phyloP scores from a whole-genome alignment of 2,888 invertebrate species.

The Mythimna impura region DNA sequence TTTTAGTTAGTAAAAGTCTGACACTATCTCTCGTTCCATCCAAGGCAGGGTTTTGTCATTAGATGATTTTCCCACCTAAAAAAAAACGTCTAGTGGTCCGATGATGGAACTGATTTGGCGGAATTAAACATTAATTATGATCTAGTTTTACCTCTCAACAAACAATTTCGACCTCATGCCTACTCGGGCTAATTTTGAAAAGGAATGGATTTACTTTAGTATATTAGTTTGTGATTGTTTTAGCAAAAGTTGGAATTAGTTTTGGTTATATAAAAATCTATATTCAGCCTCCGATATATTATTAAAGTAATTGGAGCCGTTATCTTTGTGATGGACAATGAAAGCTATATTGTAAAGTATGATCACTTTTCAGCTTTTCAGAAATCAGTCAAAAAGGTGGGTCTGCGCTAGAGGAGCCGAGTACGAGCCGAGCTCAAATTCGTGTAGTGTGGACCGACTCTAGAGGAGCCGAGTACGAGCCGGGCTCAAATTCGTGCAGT shows the following conservation, averaged over 20 bases:
- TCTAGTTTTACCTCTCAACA: slow-evolving; percentile 5
- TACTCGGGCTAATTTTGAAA: neutral
- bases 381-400: neutral
- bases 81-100: too few relatives aligned
- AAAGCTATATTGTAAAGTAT: neutral
- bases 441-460: too few relatives aligned
- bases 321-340: neutral
- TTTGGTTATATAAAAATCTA: neutral
- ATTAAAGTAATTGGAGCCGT: neutral
- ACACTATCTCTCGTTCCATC: too few relatives aligned
- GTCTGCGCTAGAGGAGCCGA: too few relatives aligned
- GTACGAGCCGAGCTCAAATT: too few relatives aligned
- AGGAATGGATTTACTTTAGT: neutral
- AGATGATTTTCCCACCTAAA: too few relatives aligned
- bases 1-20: too few relatives aligned
- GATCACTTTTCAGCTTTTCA: slow-evolving; percentile 1
- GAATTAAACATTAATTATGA: slow-evolving; percentile 10
- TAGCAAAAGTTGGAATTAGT: neutral
- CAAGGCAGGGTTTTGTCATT: too few relatives aligned
- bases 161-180: neutral
- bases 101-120: too few relatives aligned
- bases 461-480: too few relatives aligned
- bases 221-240: slow-evolving; percentile 8
- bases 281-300: neutral
- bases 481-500: too few relatives aligned